These are phyloP conservation scores for Basileuterus tristriatus DNA, from an alignment of 2,797 vertebrate genomes.

Conservation along the genomic window DNA sequence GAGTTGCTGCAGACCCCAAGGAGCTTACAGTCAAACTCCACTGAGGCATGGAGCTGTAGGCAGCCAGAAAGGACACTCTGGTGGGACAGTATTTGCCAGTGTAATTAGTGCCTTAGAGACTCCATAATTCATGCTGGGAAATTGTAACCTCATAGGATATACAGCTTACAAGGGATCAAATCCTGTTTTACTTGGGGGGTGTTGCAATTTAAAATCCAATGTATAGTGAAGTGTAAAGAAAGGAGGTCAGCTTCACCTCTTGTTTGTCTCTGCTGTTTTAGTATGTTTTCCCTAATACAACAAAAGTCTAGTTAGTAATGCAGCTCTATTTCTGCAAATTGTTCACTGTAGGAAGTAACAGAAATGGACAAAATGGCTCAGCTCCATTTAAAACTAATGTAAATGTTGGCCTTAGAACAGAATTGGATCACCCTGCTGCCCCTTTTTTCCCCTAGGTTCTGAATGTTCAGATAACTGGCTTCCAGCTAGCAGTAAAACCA, in stretches of 20 bases:
- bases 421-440: not conserved
- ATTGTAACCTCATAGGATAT: not conserved
- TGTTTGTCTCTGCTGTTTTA: not conserved
- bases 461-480: not conserved
- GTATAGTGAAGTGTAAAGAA: not conserved
- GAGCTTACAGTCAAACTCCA: not conserved
- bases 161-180: not conserved
- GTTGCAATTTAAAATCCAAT: not conserved
- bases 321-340: not conserved
- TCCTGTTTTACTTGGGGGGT: not conserved
- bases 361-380: not conserved
- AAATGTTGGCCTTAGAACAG: not conserved
- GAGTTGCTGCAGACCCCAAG: not conserved
- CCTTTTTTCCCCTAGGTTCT: accelerated
- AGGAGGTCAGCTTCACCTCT: not conserved
- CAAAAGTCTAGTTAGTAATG: not conserved
- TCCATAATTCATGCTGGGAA: not conserved
- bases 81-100: not conserved
- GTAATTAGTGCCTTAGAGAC: not conserved
- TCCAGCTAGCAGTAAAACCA: not conserved
- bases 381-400: not conserved
- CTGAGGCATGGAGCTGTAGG: not conserved
- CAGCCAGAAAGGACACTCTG: not conserved
- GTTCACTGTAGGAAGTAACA: not conserved
- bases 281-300: not conserved